Base-by-base conservation (phyloP, 1,140 invertebrate species). In the Harpegnathos saltator region DNA sequence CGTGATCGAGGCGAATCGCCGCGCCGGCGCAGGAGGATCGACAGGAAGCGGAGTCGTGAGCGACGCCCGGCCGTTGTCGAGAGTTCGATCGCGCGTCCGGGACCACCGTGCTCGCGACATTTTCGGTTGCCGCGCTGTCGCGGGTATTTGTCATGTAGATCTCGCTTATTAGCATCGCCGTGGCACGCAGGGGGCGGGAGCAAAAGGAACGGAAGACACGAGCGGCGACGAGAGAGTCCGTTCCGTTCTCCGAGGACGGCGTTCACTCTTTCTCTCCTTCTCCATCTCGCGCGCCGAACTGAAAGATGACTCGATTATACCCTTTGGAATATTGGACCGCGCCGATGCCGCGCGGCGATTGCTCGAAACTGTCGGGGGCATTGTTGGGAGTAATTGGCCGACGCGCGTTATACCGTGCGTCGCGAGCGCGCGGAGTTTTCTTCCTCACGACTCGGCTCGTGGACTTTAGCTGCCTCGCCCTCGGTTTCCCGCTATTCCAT, bases 61-160 rank as follows among this genome's bases (percentile, higher is more conserved):
- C 38, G 44, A 33, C 24, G 4, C 22, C 56, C 17, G 19, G 3
- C 24, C 69, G 71, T 68, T 84, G 86, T 89, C 81, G 71, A 86
- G 75, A 88, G 72, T 77, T 82, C 65, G 66, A 90, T 89, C 89
- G 58, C 80, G 44, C 24, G 38, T 44, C 38, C 38, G 38, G 48
- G 87, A 87, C 89, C 89, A 88, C 85, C 89, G 24, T 73, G 89
- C 77, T 87, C 68, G 81, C 15, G 29, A 62, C 65, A 38, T 54
- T 59, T 26, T 74, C 85, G 58, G 29, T 62, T 65, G 65, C 56
- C 24, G 72, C 52, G 48, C 56, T 29, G 48, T 9, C 19, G 33
- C 38, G 33, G 58, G 73, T 85, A 91, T 91, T 90, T 88, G 88
- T 89, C 88, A 89, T 86, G 87, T 83, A 80, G 80, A 88, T 91